Evolutionary conservation across 2,113 vertebrate species (phyloP), one percentile per base, ranked within the genome.

Genomic region (Numenius arquata): DNA sequence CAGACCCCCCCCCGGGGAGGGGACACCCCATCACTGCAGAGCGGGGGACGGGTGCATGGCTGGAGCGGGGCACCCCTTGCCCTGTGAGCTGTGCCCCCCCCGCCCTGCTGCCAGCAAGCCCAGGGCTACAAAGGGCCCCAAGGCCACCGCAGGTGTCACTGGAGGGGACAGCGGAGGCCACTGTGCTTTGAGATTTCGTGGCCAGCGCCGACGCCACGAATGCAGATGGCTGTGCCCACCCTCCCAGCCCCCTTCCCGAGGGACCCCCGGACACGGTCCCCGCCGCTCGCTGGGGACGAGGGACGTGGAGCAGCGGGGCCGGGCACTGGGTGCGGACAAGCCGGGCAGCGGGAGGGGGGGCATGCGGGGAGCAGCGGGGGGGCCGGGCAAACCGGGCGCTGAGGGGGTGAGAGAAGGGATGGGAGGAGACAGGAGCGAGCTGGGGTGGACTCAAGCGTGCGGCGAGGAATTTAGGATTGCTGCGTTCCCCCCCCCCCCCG

Each of bases 391-490:
- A 58, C 19, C 7, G 19, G 55, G 55, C 34, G 32, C 55, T 59
- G 43, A n/a, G 58, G 58, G n/a, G n/a, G 58, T 36, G 34, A 36
- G 58, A 36, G 20, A 59, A 36, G 58, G 56, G 58, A n/a, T n/a
- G n/a, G n/a, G n/a, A n/a, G n/a, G n/a, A n/a, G 58, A 14, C 34
- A 9, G 58, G n/a, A 58, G 19, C 19, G 30, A 58, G 55, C 56
- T 20, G 15, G 59, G 59, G n/a, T 4, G 59, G 59, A 36, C 34
- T 61, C n/a, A 61, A 61, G 59, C n/a, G 59, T 36, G 59, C 59
- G 23, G 59, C 4, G 23, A 61, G 59, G 59, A 61, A 61, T 61
- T 61, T 61, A 58, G 97, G 97, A 97, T 94, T 96, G 97, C 97
- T 97, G 97, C 95, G 12, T 79, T 80, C 30, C n/a, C 41, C 65